Percentiles rank a stretch among this genome's conserved stretches.
phyloP scores from a whole-genome alignment of 2,113 vertebrate species.

The Coturnix japonica region DNA sequence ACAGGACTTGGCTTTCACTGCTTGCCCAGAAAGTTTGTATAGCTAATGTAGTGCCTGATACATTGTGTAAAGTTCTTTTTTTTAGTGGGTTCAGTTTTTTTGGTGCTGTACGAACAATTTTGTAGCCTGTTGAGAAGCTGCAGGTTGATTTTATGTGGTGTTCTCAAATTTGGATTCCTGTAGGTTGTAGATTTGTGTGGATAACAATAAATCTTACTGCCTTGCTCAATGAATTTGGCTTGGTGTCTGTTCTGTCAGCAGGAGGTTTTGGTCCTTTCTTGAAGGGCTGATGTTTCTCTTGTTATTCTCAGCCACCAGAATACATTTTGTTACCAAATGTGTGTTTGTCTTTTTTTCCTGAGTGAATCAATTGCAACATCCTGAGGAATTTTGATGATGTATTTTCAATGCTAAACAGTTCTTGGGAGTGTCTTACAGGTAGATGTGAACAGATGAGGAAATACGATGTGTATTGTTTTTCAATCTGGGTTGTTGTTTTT shows the following conservation, averaged over 20 bases:
- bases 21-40: accelerated
- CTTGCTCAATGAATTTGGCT: accelerated
- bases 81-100: neutral
- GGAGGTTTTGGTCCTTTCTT: neutral
- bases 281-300: neutral
- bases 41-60: neutral
- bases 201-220: neutral
- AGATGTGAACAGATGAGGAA: neutral
- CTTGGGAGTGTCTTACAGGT: neutral
- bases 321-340: neutral
- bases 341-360: neutral
- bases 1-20: neutral
- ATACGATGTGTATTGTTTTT: accelerated
- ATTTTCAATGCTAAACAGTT: neutral
- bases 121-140: neutral
- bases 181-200: accelerated
- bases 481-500: neutral
- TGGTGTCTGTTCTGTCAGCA: accelerated
- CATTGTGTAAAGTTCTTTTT: neutral
- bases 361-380: neutral
- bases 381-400: neutral
- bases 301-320: neutral
- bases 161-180: neutral
- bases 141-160: neutral
- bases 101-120: neutral